Conservation (phyloP, 2,113 vertebrate species). For the Heterotis niloticus region DNA sequence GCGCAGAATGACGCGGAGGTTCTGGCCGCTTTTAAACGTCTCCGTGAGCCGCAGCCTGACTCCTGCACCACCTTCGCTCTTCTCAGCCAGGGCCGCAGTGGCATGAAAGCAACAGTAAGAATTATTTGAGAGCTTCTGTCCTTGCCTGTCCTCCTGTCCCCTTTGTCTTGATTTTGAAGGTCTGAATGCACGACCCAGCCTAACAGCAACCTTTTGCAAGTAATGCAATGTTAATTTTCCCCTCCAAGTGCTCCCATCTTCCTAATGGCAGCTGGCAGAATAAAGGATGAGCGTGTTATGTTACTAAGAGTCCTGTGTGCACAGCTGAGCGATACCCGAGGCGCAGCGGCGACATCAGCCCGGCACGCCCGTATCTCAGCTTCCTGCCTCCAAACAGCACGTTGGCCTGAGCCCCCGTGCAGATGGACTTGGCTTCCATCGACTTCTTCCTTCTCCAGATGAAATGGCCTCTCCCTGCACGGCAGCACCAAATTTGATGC, state of each 20-base stretch:
- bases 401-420: neutral
- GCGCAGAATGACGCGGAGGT: neutral
- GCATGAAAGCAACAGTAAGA: slow-evolving; percentile 9
- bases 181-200: slow-evolving; percentile 14
- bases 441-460: slow-evolving; percentile 20
- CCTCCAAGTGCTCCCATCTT: neutral
- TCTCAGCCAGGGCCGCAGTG: neutral
- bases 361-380: neutral
- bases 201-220: slow-evolving; percentile 9
- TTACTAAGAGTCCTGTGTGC: neutral
- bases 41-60: neutral
- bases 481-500: slow-evolving; percentile 39
- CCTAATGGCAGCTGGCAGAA: slow-evolving; percentile 23
- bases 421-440: neutral
- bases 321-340: neutral
- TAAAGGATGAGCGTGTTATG: slow-evolving; percentile 5
- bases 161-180: slow-evolving; percentile 9
- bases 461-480: slow-evolving; percentile 17
- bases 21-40: neutral
- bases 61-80: neutral
- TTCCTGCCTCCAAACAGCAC: slow-evolving; percentile 5
- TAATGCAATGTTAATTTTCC: slow-evolving; percentile 19
- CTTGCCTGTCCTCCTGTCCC: neutral
- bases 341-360: neutral
- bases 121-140: slow-evolving; percentile 5